A percentile compares a stretch with the other conserved stretches of the same genome.
Conservation (phyloP, 2,113 vertebrate genomes). For the Rana temporaria region DNA sequence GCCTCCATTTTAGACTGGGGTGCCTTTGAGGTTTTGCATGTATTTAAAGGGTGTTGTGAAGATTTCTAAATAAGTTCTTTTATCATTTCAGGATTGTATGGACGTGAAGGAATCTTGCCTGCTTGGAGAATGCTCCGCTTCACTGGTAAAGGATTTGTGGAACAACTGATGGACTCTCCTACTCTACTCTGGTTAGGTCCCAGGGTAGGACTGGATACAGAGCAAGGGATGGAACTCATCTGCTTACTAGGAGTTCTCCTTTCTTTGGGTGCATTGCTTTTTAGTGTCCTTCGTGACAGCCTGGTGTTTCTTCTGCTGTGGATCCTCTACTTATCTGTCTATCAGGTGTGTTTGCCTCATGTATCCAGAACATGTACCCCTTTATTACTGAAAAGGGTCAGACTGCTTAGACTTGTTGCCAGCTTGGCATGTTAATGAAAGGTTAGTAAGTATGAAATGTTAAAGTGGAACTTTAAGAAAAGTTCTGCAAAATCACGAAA, state of each 20-base stretch:
- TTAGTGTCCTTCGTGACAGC: constrained; percentile 74
- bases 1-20: no score
- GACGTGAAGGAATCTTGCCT: constrained; percentile 85
- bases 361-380: background rate
- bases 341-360: constrained; percentile 74
- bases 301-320: constrained; percentile 83
- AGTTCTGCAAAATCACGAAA: no score
- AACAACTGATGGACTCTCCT: constrained; percentile 81
- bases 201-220: constrained; percentile 82
- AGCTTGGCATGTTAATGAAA: no score
- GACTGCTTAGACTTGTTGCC: no score
- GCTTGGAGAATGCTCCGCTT: constrained; percentile 79
- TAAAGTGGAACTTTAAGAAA: no score
- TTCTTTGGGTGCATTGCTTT: constrained; percentile 75
- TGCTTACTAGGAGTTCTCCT: constrained; percentile 77
- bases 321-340: constrained; percentile 82
- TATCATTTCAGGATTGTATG: constrained; percentile 83
- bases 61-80: background rate
- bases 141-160: constrained; percentile 77
- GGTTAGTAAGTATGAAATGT: no score
- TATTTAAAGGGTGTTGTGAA: no score
- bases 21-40: no score
- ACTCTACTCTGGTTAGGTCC: constrained; percentile 89
- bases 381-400: background rate
- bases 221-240: constrained; percentile 88